Base-by-base conservation (phyloP, 2,797 vertebrate genomes). In the Xenentodon cancila region DNA sequence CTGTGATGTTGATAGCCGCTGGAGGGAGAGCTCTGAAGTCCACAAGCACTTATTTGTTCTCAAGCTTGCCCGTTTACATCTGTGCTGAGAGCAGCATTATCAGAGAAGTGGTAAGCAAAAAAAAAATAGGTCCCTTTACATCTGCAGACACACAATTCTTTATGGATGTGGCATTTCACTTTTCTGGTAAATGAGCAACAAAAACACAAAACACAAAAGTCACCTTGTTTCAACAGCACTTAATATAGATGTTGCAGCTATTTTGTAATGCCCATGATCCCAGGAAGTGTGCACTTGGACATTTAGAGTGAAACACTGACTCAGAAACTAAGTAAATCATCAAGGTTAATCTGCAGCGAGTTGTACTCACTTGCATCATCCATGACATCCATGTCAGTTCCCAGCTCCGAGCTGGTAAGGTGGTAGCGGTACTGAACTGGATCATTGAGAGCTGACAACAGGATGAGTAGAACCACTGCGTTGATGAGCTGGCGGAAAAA, bases 311-410 rank as follows among this genome's bases (percentile, higher is more conserved):
- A 9, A 32, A 32, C 32, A 32, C 32, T 32, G 7, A 43, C 7
- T 30, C 21, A 51, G 42, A 51, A 22, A 51, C 34, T 27, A 51
- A 60, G 5, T 25, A 32, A 32, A 9, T 32, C 32, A 2, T 32
- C 32, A 32, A 32, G 32, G 32, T 9, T 32, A 32, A 32, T 32
- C 32, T 32, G n/a, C 25, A 3, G 25, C 32, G n/a, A 22, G 51
- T 70, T 49, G 19, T 77, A 95, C 97, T 96, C 93, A 99, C 96
- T 99, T 88, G 97, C 96, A 89, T 98, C 96, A 64, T 98, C 96
- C 95, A 98, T 98, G 86, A 97, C 95, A 71, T 98, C 96, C 44
- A 97, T 93, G 90, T 97, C 95, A 25, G 94, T 95, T 27, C 95
- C 95, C 51, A 97, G 85, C 65, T 98, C 96, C 1, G 94, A 89